These are phyloP conservation scores for Bombyx mori DNA, from an alignment of 1,140 invertebrate genomes.

Conservation along the genomic window ASM3026992v2 NC_085127.1:11623501-11624000, in stretches of 20 bases:
- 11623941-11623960: slow-evolving; percentile 8
- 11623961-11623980: not conserved
- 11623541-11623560: not conserved
- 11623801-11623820: slow-evolving; percentile 49
- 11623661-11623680: slow-evolving; percentile 4
- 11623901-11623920: slow-evolving; percentile 23
- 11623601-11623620: not conserved
- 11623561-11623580: not conserved
- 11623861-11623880: slow-evolving; percentile 26
- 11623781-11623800: slow-evolving; percentile 20
- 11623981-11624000: too few species aligned
- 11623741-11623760: slow-evolving; percentile 57
- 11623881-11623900: slow-evolving; percentile 17
- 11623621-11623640: not conserved
- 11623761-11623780: slow-evolving; percentile 31
- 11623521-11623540: too few species aligned
- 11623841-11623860: slow-evolving; percentile 33
- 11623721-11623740: slow-evolving; percentile 58
- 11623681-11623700: slow-evolving; percentile 42
- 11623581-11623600: too few species aligned
- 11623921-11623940: slow-evolving; percentile 14
- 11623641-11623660: slow-evolving; percentile 1
- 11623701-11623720: slow-evolving; percentile 29
- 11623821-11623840: slow-evolving; percentile 66
- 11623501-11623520: too few species aligned